Percentiles rank a stretch among this genome's conserved stretches.
phyloP scores from a whole-genome alignment of 2,113 vertebrate genomes.

The Albula goreensis region DNA sequence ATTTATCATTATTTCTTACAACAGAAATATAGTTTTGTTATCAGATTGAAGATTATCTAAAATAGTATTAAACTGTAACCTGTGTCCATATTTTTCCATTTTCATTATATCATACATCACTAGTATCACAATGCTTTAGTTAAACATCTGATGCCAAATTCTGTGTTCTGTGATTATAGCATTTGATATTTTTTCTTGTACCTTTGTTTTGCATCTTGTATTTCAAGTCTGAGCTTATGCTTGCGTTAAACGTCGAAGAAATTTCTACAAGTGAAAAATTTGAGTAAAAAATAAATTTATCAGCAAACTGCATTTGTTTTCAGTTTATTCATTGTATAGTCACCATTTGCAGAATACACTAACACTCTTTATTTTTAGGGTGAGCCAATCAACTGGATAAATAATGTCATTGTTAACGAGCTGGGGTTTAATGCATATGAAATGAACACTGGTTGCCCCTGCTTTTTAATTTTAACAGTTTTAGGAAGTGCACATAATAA shows the following conservation, averaged over 20 bases:
- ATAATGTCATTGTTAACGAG: too few species aligned
- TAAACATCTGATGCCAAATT: not conserved
- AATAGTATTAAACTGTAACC: not conserved
- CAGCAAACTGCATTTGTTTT: not conserved
- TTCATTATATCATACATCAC: not conserved
- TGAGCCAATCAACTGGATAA: too few species aligned
- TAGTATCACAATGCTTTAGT: not conserved
- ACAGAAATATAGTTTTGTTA: not conserved
- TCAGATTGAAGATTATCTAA: not conserved
- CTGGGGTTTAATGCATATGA: not conserved
- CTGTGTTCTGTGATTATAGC: not conserved
- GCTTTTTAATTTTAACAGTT: not conserved
- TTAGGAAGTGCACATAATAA: not conserved
- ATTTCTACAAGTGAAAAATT: not conserved
- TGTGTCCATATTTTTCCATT: not conserved
- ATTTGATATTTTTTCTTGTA: not conserved
- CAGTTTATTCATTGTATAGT: not conserved
- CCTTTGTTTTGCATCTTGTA: not conserved
- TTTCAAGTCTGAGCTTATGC: not conserved
- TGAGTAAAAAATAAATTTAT: not conserved
- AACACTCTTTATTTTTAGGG: too few species aligned
- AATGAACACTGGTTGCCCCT: not conserved
- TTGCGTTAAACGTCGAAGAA: not conserved
- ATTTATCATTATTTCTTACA: not conserved
- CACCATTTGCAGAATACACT: not conserved